These are phyloP conservation scores for Cladorhizidae sp. DNA, from an alignment of 37 sponge, comb jelly and placozoan species.

Conservation along the genomic window DNA sequence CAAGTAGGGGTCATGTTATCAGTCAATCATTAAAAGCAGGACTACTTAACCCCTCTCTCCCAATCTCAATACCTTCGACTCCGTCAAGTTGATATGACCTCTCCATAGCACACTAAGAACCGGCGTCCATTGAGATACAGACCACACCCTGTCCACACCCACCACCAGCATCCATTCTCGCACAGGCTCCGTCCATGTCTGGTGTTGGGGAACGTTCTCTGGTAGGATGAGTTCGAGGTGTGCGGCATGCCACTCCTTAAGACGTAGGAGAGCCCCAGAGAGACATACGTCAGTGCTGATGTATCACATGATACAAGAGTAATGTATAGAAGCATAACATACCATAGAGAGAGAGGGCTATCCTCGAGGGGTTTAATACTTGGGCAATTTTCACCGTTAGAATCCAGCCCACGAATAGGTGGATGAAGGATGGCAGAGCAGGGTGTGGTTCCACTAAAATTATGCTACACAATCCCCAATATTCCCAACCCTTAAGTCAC, in stretches of 20 bases:
- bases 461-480: too few relatives aligned
- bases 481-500: too few relatives aligned
- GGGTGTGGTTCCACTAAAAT: too few relatives aligned
- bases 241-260: slow-evolving; percentile 50
- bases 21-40: background rate
- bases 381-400: too few relatives aligned
- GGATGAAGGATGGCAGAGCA: too few relatives aligned
- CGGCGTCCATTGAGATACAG: background rate
- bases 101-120: slow-evolving; percentile 44
- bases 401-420: too few relatives aligned
- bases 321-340: too few relatives aligned
- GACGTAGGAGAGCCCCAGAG: slow-evolving; percentile 53
- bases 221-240: slow-evolving; percentile 25
- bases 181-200: background rate
- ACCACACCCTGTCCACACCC: slow-evolving; percentile 6
- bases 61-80: slow-evolving; percentile 27
- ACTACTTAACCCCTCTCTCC: background rate
- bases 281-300: slow-evolving; percentile 23
- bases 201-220: background rate
- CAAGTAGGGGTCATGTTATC: too few relatives aligned
- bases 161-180: slow-evolving; percentile 9
- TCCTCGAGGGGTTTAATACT: too few relatives aligned
- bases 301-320: too few relatives aligned
- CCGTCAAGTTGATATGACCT: slow-evolving; percentile 32
- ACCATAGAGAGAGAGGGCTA: too few relatives aligned